Percentiles rank a stretch among this genome's conserved stretches.
Evolutionary conservation across 2,113 vertebrate species (phyloP).

Genomic region (Cygnus atratus): DNA sequence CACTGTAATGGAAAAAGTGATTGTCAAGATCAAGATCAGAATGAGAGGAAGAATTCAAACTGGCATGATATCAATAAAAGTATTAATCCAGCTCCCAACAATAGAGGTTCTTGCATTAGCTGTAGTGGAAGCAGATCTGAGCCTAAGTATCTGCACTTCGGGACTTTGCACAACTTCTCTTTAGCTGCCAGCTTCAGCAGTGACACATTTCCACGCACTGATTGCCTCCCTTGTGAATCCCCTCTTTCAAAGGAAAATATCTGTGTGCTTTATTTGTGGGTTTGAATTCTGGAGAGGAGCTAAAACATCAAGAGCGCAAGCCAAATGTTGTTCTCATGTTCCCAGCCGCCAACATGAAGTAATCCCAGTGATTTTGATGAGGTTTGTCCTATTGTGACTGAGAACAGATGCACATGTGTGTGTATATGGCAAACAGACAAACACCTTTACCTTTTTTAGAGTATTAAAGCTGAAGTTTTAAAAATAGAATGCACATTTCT

Average conservation of each 20-base stretch:
- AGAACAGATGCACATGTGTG: background rate
- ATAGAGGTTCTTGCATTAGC: background rate
- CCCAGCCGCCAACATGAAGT: background rate
- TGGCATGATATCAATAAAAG: constrained; percentile 27
- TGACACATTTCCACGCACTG: accelerated
- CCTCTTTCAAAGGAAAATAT: background rate
- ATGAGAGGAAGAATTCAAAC: constrained; percentile 32
- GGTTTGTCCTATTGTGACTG: background rate
- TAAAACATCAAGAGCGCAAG: background rate
- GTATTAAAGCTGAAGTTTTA: background rate
- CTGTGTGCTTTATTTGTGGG: background rate
- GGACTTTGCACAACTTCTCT: background rate
- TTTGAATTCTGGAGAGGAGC: background rate
- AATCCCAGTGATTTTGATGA: background rate
- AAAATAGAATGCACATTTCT: background rate
- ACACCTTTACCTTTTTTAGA: background rate
- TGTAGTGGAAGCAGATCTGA: background rate
- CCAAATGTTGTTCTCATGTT: background rate
- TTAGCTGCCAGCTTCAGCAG: background rate
- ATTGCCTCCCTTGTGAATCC: background rate
- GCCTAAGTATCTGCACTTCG: background rate
- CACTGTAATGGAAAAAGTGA: constrained; percentile 45
- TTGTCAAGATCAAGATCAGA: constrained; percentile 19
- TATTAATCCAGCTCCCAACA: constrained; percentile 30
- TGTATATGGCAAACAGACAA: background rate